Base-by-base conservation (phyloP, 2,113 vertebrate genomes). In the Misgurnus mizolepis region DNA sequence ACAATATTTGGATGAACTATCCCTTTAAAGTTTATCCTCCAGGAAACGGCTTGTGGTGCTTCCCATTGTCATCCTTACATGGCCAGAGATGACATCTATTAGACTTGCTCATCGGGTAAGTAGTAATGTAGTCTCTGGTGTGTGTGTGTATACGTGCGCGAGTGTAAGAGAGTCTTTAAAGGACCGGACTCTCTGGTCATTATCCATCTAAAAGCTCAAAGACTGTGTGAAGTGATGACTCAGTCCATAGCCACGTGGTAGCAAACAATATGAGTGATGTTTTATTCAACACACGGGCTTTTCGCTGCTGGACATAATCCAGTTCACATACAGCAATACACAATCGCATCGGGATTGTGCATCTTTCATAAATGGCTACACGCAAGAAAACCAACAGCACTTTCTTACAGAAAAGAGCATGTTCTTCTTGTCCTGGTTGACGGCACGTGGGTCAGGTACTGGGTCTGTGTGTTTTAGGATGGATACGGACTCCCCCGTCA, bases 401-500 rank as follows among this genome's bases (percentile, higher is more conserved):
- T 53, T 53, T 88, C 93, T 89, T 86, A 93, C 93, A 78, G 93
- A 94, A 82, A 94, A 93, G 12, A 93, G 90, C 93, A 94, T 93
- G 89, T 93, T 94, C 84, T 94, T 93, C 88, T 93, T 94, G 88
- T 94, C 93, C 88, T 93, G 93, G 87, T 94, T 93, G 69, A 93
- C 93, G 8, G 93, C 93, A 53, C 93, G 82, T 34, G 93, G 93
- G 49, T 94, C 93, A 6, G 93, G 93, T 7, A 94, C 93, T 4
- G 93, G 93, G 78, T 94, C 93, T 0, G 91, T 94, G 90, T 94
- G 93, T 83, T 94, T 94, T 18, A 94, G 86, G 67, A 94, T 88
- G 0, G 93, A 94, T 22, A 94, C 92, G 0, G 93, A 94, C 86
- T 94, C 93, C 71, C 93, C 96, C 4, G 96, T 97, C 86, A 97